phyloP scores from a whole-genome alignment of 2,113 vertebrate genomes.

The Gymnogyps californianus region DNA sequence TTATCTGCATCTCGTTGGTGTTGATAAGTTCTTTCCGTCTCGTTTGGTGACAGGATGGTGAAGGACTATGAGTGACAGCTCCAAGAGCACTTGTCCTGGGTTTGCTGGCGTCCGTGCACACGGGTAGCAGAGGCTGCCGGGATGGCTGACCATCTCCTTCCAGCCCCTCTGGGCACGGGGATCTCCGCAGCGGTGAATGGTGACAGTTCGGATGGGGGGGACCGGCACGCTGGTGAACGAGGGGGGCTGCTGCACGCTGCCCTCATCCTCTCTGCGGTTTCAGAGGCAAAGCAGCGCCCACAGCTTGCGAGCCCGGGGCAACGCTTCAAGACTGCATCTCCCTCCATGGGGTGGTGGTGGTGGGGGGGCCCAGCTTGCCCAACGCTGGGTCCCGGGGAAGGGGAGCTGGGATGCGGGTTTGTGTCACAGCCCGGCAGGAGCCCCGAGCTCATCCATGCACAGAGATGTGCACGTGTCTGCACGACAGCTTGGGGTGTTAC shows the following conservation, averaged over 20 bases:
- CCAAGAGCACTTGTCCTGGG: not conserved
- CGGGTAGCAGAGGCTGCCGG: rapidly evolving
- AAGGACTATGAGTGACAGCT: not conserved
- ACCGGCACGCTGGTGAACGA: rapidly evolving
- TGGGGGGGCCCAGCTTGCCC: no score
- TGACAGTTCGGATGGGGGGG: not conserved
- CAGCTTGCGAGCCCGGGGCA: rapidly evolving
- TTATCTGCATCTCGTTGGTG: no score
- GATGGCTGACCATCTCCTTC: no score
- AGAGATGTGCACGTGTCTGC: not conserved
- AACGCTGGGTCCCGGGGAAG: rapidly evolving
- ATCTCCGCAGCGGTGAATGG: rapidly evolving
- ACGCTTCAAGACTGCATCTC: rapidly evolving
- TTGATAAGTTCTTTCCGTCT: no score
- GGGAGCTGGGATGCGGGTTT: rapidly evolving
- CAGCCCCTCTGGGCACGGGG: rapidly evolving
- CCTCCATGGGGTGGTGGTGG: rapidly evolving
- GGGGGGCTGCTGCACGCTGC: not conserved
- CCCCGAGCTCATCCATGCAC: rapidly evolving
- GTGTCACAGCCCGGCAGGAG: not conserved
- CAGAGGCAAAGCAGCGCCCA: not conserved
- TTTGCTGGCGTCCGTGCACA: rapidly evolving
- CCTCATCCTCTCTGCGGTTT: rapidly evolving
- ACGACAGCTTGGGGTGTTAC: rapidly evolving
- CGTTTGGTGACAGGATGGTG: not conserved